Conservation (phyloP, 2,888 invertebrate genomes). For the Plagodis pulveraria region DNA sequence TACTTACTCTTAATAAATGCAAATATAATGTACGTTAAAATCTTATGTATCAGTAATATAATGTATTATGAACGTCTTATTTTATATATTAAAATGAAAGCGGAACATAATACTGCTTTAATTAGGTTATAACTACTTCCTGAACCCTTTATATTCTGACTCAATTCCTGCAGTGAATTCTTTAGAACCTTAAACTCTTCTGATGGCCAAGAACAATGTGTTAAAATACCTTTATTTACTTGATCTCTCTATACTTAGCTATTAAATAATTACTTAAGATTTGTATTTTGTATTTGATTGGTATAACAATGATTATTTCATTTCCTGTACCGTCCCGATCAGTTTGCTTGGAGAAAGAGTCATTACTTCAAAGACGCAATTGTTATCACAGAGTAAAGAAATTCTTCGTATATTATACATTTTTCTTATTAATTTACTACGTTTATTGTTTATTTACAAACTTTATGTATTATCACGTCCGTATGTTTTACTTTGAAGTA, state of each 20-base stretch:
- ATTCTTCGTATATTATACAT: conserved; percentile 81
- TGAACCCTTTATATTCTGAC: not conserved
- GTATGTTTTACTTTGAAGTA: conserved; percentile 50
- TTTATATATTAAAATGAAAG: too few species aligned
- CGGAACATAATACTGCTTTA: too few species aligned
- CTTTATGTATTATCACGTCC: conserved; percentile 62
- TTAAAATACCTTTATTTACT: not conserved
- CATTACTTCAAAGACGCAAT: conserved; percentile 98
- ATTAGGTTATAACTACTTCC: too few species aligned
- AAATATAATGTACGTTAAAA: too few species aligned
- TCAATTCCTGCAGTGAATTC: not conserved
- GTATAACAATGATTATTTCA: conserved; percentile 69
- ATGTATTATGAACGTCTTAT: too few species aligned
- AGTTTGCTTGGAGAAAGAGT: conserved; percentile 98
- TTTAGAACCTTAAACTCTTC: not conserved
- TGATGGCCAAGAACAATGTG: too few species aligned
- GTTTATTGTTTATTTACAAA: conserved; percentile 70
- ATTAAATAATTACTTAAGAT: conserved; percentile 32
- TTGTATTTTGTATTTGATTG: conserved; percentile 23
- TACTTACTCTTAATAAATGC: too few species aligned
- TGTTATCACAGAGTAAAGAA: conserved; percentile 92
- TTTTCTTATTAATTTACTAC: conserved; percentile 74
- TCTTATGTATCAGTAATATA: too few species aligned
- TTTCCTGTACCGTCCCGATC: conserved; percentile 72
- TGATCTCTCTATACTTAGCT: not conserved